Percentiles rank a stretch among this genome's conserved stretches.
These are phyloP conservation scores for Sapajus apella DNA, from an alignment of 2,113 vertebrate species.

Conservation along the genomic window DNA sequence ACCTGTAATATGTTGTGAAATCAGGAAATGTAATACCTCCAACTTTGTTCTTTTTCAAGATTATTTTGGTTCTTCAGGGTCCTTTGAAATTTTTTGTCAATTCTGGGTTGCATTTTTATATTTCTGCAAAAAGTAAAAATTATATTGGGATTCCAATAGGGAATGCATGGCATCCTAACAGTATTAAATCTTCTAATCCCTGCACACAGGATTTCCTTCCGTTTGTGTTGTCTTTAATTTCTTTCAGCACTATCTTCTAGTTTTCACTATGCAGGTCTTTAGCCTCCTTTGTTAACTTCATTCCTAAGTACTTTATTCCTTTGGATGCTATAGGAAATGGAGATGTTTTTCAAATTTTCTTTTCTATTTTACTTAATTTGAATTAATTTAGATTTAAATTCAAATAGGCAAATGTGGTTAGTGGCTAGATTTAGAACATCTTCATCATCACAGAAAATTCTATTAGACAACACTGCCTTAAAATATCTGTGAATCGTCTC, in stretches of 20 bases:
- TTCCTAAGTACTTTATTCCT: background rate
- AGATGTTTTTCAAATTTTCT: background rate
- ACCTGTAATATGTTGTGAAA: constrained; percentile 10
- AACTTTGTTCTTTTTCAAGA: background rate
- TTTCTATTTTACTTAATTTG: background rate
- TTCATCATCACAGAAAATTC: background rate
- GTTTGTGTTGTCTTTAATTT: background rate
- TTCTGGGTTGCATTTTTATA: background rate
- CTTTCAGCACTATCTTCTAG: background rate
- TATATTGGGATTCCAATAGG: background rate
- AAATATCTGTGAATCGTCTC: background rate
- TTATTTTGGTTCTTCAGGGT: background rate
- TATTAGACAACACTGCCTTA: background rate
- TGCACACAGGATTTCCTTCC: background rate
- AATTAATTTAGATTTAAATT: background rate
- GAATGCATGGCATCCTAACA: background rate
- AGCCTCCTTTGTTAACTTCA: background rate
- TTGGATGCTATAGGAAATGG: background rate
- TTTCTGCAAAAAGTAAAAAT: constrained; percentile 5
- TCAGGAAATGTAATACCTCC: background rate
- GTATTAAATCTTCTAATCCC: background rate
- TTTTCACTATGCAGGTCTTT: background rate
- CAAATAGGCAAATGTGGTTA: background rate
- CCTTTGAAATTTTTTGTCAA: background rate
- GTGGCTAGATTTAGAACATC: background rate